Evolutionary conservation across 2,888 invertebrate genomes (phyloP), one percentile per base, ranked within the genome.

Genomic region (Dendrolimus houi): DNA sequence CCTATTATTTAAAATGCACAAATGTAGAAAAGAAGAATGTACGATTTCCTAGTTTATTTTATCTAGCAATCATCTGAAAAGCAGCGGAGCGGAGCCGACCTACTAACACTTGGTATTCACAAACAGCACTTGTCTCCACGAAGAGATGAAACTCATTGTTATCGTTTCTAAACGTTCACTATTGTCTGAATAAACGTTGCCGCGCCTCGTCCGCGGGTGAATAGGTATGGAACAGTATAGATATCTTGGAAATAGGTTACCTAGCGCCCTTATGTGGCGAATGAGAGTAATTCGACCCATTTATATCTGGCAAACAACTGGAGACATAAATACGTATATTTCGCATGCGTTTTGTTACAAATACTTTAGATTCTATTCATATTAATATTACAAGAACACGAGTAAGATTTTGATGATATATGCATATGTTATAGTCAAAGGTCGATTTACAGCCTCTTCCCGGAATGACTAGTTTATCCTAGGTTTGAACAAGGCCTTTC

Each of bases 181-280:
- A 69, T 71, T 71, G 71, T 71, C 64, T 66, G 65, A 60, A 59
- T 67, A 67, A 66, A 64, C 67, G 67, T 54, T 61, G 55, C 56
- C 53, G 59, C 54, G 57, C 53, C 55, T 58, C 59, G 57, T 58
- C 59, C 1, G 2, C 47, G 47, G 47, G 7, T 47, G 47, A 47
- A 47, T 47, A 47, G 47, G 9, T 47, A 12, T 47, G 12, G 12
- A 47, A 47, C 12, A 8, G 47, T 47, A 47, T 47, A 47, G 47
- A 47, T 47, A 47, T 9, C 47, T 9, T 47, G 47, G 47, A 47
- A 47, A 47, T 47, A 47, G 47, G 47, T 47, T 47, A 47, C 47
- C 47, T 47, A 47, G 47, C 8, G 47, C 47, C 47, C 47, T 9
- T 47, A 47, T 12, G 29, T 29, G 12, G 47, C 47, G 12, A 47